Base-by-base conservation (phyloP, 2,797 vertebrate species). In the Urocyon cinereoargenteus region DNA sequence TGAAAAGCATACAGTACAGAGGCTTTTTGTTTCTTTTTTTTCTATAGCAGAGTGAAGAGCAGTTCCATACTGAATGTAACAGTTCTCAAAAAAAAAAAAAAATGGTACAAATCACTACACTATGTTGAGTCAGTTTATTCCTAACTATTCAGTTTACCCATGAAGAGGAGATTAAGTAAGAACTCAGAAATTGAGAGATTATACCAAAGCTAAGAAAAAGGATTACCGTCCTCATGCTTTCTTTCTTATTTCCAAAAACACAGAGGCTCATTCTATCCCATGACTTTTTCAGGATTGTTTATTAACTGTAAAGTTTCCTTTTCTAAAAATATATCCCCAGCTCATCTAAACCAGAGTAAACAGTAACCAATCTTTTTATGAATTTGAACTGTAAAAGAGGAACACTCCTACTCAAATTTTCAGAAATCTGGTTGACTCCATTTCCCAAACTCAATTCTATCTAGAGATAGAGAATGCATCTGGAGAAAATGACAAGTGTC, bases 221-320 rank as follows among this genome's bases (percentile, higher is more conserved):
- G 16, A 12, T 45, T 62, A 14, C 49, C 86, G 68, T 90, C 26
- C 15, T 12, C 6, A 0, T 66, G 10, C 0, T 15, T 78, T 77
- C 57, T 57, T 93, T 83, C 28, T 95, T 75, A 84, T 81, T 90
- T 95, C 91, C 53, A 72, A 92, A 94, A 90, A 62, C n/a, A 66
- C 18, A n/a, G 1, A 22, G 40, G 3, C 19, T 86, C 13, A 10
- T 81, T 86, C 36, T 81, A 49, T 49, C 73, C 64, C 10, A 59
- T 95, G 81, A 91, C 72, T 93, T 90, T 92, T 79, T 12, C 14
- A 31, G 22, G 45, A 28, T 79, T 94, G 96, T 77, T 22, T 19
- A 75, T 86, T 86, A 86, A 77, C 21, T 73, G 4, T 83, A 40
- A 83, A 68, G 22, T 91, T 87, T 84, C 26, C 26, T 68, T 18